Evolutionary conservation across 2,888 invertebrate genomes (phyloP), one percentile per base, ranked within the genome.

Genomic region (Gari tellinella): DNA sequence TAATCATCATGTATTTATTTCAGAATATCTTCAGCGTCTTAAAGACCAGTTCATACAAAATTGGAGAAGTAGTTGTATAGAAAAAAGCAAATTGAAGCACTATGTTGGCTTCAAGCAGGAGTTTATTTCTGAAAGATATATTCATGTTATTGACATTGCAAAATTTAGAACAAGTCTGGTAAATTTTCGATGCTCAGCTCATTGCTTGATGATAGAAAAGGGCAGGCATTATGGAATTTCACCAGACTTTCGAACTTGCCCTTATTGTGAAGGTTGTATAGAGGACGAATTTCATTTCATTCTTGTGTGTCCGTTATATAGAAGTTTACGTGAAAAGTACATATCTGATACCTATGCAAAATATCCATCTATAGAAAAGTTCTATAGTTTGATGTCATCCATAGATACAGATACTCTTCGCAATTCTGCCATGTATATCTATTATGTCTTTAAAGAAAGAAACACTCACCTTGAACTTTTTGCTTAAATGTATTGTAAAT

Each of bases 21-120:
- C 5, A 23, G 15, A 46, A 52, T 55, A 63, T 31, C 17, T n/a
- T n/a, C n/a, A n/a, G n/a, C n/a, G n/a, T n/a, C 15, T 62, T 14
- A 62, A 62, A 53, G 52, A 53, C 38, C 61, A 61, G 49, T 51
- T 23, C 19, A 51, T 61, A 12, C 49, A 61, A 41, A 25, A 7
- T 23, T 61, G 52, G 61, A 25, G 23, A 38, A 19, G 21, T 0
- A 21, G 15, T 14, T 52, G 52, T 21, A 38, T 15, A 5, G 15
- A 5, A n/a, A 62, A 41, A 17, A 25, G 7, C 14, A 53, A 52
- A 43, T 45, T 52, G 12, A 1, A 15, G 19, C 17, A 17, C 19
- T 52, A 41, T 26, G 17, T 14, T 2, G 2, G 2, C 1, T 52
- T 25, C 23, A 41, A 52, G 21, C 19, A 1, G 15, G 1, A n/a